Base-by-base conservation (phyloP, 2,797 vertebrate species). In the Carduelis carduelis region DNA sequence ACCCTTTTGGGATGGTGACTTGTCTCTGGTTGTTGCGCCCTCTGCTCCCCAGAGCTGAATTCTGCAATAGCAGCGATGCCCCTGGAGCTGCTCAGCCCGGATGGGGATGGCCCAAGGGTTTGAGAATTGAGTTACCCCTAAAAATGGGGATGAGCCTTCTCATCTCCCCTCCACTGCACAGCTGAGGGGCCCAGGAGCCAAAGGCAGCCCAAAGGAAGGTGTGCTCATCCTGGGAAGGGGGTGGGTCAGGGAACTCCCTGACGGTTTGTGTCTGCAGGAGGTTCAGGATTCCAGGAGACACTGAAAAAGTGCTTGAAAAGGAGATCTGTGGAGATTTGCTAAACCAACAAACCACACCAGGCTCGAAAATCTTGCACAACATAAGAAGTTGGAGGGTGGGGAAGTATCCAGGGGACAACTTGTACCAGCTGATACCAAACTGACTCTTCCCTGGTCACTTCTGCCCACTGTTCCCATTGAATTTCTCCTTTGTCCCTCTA, bases 51-150 rank as follows among this genome's bases (percentile, higher is more conserved):
- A 13, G 60, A 34, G 64, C 28, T 84, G 63, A 64, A 7, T 46
- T 47, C 66, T 89, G 46, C 11, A 39, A 14, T 0, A 30, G n/a
- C 22, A 80, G 64, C 0, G 0, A 22, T 28, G 26, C 12, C 46
- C 16, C 60, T 59, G 49, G 65, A 56, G 65, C 11, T 6, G 3
- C 47, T 59, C 65, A 78, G 44, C 27, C 27, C 6, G 52, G 24
- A 23, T 11, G 7, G 50, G 41, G 27, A 1, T 6, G 8, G n/a
- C 34, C 74, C 16, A 32, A 35, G 60, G 30, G 13, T 15, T 12
- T 80, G 60, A n/a, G 77, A 86, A 32, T 3, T 3, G 50, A 69
- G 35, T 22, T 35, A 11, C 3, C 41, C 43, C 7, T 22, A 28
- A 39, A 64, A 70, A 55, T 3, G 43, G 24, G 49, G 13, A 27